Conservation (phyloP, 2,797 vertebrate species). For the Limnodromus scolopaceus region DNA sequence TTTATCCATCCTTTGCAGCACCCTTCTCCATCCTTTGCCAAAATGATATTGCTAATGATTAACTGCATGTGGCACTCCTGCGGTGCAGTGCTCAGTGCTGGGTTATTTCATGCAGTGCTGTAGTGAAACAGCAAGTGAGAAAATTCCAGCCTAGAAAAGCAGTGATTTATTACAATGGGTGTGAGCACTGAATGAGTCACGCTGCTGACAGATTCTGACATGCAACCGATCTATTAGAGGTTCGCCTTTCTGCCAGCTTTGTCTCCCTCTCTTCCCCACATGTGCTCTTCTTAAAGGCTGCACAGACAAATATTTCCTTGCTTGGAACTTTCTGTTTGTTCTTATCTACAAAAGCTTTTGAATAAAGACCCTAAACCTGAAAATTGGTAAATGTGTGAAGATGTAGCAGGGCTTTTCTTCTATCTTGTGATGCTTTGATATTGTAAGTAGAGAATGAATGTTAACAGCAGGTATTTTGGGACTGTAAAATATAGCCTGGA, state of each 20-base stretch:
- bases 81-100: neutral
- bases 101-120: neutral
- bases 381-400: neutral
- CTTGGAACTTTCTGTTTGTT: neutral
- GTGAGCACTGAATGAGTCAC: neutral
- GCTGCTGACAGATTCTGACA: neutral
- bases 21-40: neutral
- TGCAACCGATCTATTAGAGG: neutral
- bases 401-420: neutral
- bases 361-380: neutral
- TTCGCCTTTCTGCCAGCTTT: neutral
- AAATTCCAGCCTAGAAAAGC: slow-evolving; percentile 30
- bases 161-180: slow-evolving; percentile 6
- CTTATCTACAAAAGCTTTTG: neutral
- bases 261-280: neutral
- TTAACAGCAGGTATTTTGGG: neutral
- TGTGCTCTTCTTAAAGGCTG: neutral
- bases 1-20: neutral
- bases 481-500: neutral
- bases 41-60: neutral
- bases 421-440: neutral
- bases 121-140: neutral
- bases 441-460: neutral
- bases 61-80: neutral
- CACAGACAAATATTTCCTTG: neutral